These are phyloP conservation scores for Telmatochromis sp. DNA, from an alignment of 2,113 vertebrate species.

Conservation along the genomic window DNA sequence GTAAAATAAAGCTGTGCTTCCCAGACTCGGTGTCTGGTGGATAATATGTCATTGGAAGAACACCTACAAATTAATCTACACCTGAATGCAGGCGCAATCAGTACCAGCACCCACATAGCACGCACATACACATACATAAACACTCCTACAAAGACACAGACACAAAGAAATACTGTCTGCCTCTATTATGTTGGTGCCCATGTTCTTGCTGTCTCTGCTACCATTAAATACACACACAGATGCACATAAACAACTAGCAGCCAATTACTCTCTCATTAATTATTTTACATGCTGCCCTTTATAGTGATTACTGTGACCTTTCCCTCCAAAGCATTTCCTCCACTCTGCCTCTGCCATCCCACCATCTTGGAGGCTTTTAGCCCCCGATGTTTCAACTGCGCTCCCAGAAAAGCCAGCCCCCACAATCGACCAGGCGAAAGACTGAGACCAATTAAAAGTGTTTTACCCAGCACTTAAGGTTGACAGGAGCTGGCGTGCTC, in stretches of 20 bases:
- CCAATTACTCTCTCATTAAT: slow-evolving; percentile 67
- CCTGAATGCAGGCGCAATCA: not conserved
- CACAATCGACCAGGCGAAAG: slow-evolving; percentile 58
- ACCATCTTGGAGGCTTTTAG: slow-evolving; percentile 58
- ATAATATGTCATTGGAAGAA: not conserved
- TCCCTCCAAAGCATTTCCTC: slow-evolving; percentile 38
- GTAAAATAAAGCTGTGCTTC: not conserved
- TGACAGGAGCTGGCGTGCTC: slow-evolving; percentile 58
- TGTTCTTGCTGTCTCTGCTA: not conserved
- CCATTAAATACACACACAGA: not conserved
- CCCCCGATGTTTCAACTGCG: slow-evolving; percentile 25
- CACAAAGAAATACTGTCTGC: not conserved
- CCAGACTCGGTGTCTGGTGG: not conserved
- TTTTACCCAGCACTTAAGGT: slow-evolving; percentile 68
- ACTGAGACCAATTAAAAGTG: slow-evolving; percentile 70
- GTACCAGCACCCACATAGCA: not conserved
- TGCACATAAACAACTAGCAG: slow-evolving; percentile 53
- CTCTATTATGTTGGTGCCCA: not conserved
- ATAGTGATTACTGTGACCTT: slow-evolving; percentile 66
- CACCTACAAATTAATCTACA: not conserved
- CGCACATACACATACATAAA: not conserved
- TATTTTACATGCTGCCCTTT: slow-evolving; percentile 63
- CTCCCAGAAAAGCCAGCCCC: slow-evolving; percentile 31
- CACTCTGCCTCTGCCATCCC: slow-evolving; percentile 13
- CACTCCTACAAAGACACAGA: not conserved